Conservation (phyloP, 2,797 vertebrate genomes). For the Melanotaenia boesemani region DNA sequence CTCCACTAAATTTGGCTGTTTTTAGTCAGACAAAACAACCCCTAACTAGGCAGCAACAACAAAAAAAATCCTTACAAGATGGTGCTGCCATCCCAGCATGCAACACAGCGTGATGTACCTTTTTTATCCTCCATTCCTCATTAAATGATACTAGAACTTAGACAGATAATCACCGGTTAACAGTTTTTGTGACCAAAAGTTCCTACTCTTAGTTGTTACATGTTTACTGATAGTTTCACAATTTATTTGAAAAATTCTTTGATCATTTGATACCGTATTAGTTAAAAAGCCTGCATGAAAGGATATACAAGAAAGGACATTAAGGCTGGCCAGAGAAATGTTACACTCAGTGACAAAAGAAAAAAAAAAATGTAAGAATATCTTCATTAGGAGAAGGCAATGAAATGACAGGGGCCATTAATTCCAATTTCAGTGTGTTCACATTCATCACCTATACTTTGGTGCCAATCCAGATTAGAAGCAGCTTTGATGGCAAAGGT, state of each 20-base stretch:
- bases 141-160: not conserved
- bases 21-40: not conserved
- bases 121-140: not conserved
- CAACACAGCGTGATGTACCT: not conserved
- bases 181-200: not conserved
- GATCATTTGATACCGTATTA: not conserved
- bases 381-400: slow-evolving; percentile 22
- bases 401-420: slow-evolving; percentile 51
- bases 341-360: slow-evolving; percentile 12
- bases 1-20: not conserved
- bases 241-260: not conserved
- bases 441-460: slow-evolving; percentile 48
- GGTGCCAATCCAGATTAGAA: slow-evolving; percentile 65
- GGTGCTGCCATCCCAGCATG: not conserved
- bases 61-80: not conserved
- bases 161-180: not conserved
- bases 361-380: slow-evolving; percentile 30
- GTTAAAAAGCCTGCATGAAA: not conserved
- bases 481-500: slow-evolving; percentile 37
- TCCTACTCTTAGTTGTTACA: not conserved
- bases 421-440: slow-evolving; percentile 39
- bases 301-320: not conserved
- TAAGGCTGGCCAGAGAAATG: slow-evolving; percentile 12
- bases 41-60: not conserved
- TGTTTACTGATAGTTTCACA: not conserved